phyloP scores from a whole-genome alignment of 2,888 invertebrate genomes.

The Apodemia hepburni region DNA sequence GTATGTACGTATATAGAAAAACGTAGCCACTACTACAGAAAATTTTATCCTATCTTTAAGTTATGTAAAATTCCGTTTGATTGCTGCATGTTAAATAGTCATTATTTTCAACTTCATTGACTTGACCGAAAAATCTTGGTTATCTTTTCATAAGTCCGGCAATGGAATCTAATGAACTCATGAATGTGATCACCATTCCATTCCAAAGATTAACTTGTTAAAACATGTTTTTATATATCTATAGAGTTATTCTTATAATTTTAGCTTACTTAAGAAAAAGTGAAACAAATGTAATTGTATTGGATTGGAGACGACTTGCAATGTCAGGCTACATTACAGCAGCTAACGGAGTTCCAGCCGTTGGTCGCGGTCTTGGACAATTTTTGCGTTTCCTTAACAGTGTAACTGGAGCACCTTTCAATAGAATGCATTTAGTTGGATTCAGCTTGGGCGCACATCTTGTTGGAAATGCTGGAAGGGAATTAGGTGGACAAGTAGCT shows the following conservation, averaged over 20 bases:
- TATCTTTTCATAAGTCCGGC: too few species aligned
- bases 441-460: conserved; percentile 62
- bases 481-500: conserved; percentile 41
- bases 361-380: conserved; percentile 46
- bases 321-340: conserved; percentile 43
- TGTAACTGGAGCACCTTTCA: conserved; percentile 36
- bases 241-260: not conserved
- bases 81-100: too few species aligned
- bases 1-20: too few species aligned
- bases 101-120: too few species aligned
- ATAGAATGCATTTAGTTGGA: conserved; percentile 58
- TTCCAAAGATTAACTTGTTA: not conserved
- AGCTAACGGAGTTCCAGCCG: conserved; percentile 41
- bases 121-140: too few species aligned
- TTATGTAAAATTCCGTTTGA: too few species aligned
- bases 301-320: conserved; percentile 50
- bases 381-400: conserved; percentile 36
- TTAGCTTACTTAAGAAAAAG: conserved; percentile 26
- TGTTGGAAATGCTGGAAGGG: conserved; percentile 56
- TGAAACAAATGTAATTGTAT: conserved; percentile 46
- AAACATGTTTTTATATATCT: not conserved
- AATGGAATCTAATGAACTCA: too few species aligned
- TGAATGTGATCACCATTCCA: too few species aligned
- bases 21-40: too few species aligned
- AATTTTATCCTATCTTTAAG: too few species aligned